These are phyloP conservation scores for Agrochola lota DNA, from an alignment of 2,888 invertebrate species.

Conservation along the genomic window DNA sequence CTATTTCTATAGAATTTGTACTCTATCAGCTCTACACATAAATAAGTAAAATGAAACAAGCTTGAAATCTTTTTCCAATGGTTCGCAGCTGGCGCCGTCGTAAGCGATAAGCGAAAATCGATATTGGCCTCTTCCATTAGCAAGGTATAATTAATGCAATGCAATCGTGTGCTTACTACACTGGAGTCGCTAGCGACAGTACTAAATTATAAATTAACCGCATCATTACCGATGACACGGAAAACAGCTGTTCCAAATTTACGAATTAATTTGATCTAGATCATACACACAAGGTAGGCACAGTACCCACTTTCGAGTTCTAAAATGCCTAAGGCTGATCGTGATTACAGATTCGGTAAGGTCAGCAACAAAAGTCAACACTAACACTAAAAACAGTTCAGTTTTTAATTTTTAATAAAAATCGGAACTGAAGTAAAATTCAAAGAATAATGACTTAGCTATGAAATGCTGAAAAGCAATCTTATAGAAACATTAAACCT, in stretches of 20 bases:
- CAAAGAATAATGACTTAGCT: neutral
- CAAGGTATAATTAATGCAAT: conserved; percentile 82
- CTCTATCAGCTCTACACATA: conserved; percentile 47
- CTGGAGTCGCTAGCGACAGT: conserved; percentile 41
- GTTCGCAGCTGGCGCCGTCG: conserved; percentile 78
- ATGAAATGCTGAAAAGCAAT: neutral
- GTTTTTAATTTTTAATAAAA: neutral
- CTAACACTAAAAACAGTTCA: neutral
- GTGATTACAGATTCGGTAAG: neutral
- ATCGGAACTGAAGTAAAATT: neutral
- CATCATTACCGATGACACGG: conserved; percentile 39
- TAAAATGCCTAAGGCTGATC: neutral
- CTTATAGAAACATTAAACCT: neutral
- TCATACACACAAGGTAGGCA: neutral
- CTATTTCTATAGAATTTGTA: conserved; percentile 32
- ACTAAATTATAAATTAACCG: conserved; percentile 56
- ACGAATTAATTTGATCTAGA: neutral
- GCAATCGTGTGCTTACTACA: conserved; percentile 71
- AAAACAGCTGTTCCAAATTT: conserved; percentile 14
- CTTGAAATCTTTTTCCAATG: conserved; percentile 80
- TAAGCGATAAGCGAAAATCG: conserved; percentile 86
- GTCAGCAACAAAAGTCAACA: neutral
- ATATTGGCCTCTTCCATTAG: conserved; percentile 82
- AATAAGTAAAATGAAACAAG: conserved; percentile 70
- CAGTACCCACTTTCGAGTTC: neutral